phyloP scores from a whole-genome alignment of 2,113 vertebrate species.

The Lophochroa leadbeateri region DNA sequence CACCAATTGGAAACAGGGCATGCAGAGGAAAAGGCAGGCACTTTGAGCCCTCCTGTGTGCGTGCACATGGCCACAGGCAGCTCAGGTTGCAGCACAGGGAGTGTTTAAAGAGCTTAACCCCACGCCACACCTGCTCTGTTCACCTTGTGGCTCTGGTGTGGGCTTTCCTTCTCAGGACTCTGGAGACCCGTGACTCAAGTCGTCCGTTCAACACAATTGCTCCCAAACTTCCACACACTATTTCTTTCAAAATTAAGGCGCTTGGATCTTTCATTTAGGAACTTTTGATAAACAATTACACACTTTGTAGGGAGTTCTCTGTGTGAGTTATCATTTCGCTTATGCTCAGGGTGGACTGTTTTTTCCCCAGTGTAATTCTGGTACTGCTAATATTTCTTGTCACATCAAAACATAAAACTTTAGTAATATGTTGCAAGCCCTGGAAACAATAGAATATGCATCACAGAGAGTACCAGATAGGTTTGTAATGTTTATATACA shows the following conservation, averaged over 20 bases:
- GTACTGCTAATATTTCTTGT: neutral
- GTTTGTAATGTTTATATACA: neutral
- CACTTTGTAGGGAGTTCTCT: neutral
- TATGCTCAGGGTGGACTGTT: neutral
- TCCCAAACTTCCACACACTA: neutral
- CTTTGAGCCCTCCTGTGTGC: neutral
- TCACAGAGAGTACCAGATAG: neutral
- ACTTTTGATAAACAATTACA: neutral
- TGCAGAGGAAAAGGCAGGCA: neutral
- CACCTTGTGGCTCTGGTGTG: neutral
- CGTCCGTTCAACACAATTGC: neutral
- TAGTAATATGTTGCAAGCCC: neutral
- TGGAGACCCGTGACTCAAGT: neutral
- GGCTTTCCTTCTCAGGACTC: neutral
- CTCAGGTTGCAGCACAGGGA: neutral
- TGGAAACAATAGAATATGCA: neutral
- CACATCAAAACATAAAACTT: neutral
- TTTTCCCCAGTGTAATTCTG: neutral
- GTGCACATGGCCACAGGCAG: neutral
- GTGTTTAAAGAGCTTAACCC: neutral
- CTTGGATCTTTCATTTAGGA: neutral
- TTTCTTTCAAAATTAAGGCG: neutral
- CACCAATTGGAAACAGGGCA: neutral
- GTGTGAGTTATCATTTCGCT: neutral
- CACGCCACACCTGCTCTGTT: neutral